Evolutionary conservation across 2,797 vertebrate genomes (phyloP).

Genomic region (Oreochromis grahami): DNA sequence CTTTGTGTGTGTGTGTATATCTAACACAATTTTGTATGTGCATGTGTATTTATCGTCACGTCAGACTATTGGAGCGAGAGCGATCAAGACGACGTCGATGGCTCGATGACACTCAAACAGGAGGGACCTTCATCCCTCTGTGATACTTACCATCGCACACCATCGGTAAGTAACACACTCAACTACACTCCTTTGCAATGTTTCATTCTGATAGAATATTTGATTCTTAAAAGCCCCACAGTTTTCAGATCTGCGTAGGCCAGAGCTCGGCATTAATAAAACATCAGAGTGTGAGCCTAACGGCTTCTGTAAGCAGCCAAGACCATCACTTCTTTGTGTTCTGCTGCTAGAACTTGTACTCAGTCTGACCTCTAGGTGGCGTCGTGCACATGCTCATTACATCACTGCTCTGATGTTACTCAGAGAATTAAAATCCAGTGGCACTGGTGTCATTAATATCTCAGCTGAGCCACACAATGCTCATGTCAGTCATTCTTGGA

Average conservation of each 20-base stretch:
- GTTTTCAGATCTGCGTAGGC: constrained; percentile 39
- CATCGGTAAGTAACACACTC: constrained; percentile 77
- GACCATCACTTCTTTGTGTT: constrained; percentile 21
- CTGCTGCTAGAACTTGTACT: constrained; percentile 23
- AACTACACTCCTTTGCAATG: constrained; percentile 1
- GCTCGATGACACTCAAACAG: constrained; percentile 86
- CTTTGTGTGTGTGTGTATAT: neutral
- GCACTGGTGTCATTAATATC: neutral
- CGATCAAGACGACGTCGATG: constrained; percentile 86
- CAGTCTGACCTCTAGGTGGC: constrained; percentile 48
- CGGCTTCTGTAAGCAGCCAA: constrained; percentile 49
- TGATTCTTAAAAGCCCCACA: constrained; percentile 51
- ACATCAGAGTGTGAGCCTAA: constrained; percentile 55
- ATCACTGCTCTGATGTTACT: neutral
- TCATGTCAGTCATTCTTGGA: constrained; percentile 37
- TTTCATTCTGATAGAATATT: constrained; percentile 57
- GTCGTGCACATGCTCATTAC: constrained; percentile 1
- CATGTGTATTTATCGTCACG: neutral
- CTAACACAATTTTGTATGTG: neutral
- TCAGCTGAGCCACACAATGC: constrained; percentile 7
- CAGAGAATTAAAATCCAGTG: neutral
- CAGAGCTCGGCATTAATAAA: constrained; percentile 67
- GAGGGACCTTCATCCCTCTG: constrained; percentile 81
- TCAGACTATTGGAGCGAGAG: constrained; percentile 93
- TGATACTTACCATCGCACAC: constrained; percentile 83